A percentile compares a stretch with the other conserved stretches of the same genome.
These are phyloP conservation scores for Drosophila oshimai DNA, from an alignment of 1,140 invertebrate genomes.

Conservation along the genomic window DNA sequence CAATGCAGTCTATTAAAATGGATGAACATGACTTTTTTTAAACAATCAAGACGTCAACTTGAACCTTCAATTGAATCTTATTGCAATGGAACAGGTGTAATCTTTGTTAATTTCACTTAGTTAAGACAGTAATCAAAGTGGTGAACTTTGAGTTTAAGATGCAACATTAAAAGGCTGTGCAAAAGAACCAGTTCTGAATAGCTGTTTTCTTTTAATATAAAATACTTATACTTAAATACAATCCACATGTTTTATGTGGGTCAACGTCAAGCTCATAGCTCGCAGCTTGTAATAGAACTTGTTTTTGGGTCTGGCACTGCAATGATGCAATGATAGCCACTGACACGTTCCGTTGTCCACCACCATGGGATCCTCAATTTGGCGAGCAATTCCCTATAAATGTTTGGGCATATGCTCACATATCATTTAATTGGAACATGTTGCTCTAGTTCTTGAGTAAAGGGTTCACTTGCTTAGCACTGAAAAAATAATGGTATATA, in stretches of 20 bases:
- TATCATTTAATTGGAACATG: background rate
- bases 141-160: background rate
- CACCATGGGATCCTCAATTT: constrained; percentile 1
- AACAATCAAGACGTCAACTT: background rate
- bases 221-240: background rate
- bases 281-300: constrained; percentile 11
- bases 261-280: constrained; percentile 19
- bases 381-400: constrained; percentile 4
- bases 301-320: constrained; percentile 17
- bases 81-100: background rate
- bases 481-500: no score
- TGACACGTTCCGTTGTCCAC: background rate
- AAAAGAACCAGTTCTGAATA: background rate
- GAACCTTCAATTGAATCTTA: background rate
- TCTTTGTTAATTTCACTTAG: background rate
- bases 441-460: background rate
- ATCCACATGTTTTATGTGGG: constrained; percentile 9
- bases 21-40: background rate
- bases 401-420: background rate
- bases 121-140: background rate
- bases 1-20: background rate
- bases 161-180: background rate
- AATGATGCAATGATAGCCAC: background rate
- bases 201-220: background rate
- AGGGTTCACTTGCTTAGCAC: no score